Base-by-base conservation (phyloP, 2,797 vertebrate genomes). In the Karalla daura region DNA sequence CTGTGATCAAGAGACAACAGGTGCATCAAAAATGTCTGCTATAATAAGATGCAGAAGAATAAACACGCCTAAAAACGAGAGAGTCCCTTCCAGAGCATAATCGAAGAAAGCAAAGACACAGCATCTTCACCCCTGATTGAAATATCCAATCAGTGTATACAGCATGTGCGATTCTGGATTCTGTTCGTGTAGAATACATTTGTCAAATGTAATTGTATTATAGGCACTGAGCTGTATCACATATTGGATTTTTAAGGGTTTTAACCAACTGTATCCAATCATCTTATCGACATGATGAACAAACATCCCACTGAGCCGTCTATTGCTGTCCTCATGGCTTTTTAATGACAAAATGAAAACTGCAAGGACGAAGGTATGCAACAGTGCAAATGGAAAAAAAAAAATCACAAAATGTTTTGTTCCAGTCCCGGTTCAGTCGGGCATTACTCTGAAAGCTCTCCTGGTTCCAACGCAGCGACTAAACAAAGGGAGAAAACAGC, bases 401-500 rank as follows among this genome's bases (percentile, higher is more conserved):
- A 64, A 73, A n/a, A n/a, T n/a, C n/a, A 50, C 33, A 13, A 32
- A 35, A 14, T 27, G 3, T 39, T 74, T 58, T 43, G 45, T 66
- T 43, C 35, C 40, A 23, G 71, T 80, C 49, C 49, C 21, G 17
- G 49, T 63, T 74, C 62, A 67, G 55, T 53, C 65, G 24, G 43
- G 71, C 61, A 76, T 81, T 77, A 56, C 52, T 49, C 27, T 13
- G 43, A 30, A 45, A 56, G 39, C 1, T 5, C 32, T 65, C 51
- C 27, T 18, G 0, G 23, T 45, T 53, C 13, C 30, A 55, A 47
- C 56, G 53, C 55, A 46, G n/a, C 55, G 53, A 60, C 61, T 64
- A 28, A 51, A 59, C 63, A 44, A n/a, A 69, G 72, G 23, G 54
- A 74, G 50, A 61, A 50, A 63, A 63, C 40, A 27, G 12, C 37